A percentile compares a stretch with the other conserved stretches of the same genome.
These are phyloP conservation scores for Mustelus asterias DNA, from an alignment of 2,113 vertebrate genomes.

Conservation along the genomic window DNA sequence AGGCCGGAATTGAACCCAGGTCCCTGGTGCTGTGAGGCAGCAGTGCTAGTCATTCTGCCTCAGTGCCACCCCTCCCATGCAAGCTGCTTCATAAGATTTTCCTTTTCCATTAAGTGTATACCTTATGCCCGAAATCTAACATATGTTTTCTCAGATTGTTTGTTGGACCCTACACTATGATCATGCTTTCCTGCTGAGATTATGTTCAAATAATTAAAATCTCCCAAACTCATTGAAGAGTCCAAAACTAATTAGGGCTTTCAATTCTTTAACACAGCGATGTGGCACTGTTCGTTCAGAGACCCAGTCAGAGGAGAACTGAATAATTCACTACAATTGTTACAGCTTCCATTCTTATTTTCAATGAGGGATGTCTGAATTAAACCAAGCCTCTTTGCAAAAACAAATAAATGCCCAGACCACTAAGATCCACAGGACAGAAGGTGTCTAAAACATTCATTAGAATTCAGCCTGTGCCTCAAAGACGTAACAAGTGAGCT, in stretches of 20 bases:
- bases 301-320: background rate
- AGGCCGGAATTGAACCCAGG: no score
- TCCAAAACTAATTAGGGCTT: background rate
- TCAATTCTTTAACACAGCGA: background rate
- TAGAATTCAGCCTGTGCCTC: background rate
- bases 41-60: no score
- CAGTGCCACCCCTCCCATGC: background rate
- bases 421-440: background rate
- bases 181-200: background rate
- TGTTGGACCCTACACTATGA: no score
- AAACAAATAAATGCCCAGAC: background rate
- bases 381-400: background rate
- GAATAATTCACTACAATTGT: background rate
- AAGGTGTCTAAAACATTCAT: background rate
- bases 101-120: background rate
- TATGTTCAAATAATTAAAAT: background rate
- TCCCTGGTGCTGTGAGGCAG: no score
- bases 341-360: background rate
- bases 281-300: background rate
- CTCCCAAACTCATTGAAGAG: background rate
- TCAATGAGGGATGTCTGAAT: background rate
- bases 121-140: background rate
- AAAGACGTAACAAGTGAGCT: background rate
- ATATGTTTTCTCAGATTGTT: background rate
- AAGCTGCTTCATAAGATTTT: background rate